A percentile compares a stretch with the other conserved stretches of the same genome.
Conservation (phyloP, 2,888 invertebrate genomes). For the Ellobium chinense region DNA sequence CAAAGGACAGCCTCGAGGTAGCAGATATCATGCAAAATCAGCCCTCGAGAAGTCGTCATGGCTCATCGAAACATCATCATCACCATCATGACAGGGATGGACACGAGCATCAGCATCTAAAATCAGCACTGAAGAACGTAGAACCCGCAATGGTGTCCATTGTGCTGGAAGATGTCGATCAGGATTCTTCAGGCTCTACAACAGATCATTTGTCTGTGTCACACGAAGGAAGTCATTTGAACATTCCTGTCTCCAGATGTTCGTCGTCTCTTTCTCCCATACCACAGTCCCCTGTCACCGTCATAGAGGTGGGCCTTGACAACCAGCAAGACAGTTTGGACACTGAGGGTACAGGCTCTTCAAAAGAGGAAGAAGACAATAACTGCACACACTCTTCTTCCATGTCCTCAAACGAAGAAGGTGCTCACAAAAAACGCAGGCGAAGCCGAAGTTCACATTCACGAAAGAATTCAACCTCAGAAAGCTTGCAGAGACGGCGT, state of each 20-base stretch:
- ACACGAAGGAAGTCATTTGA: conserved; percentile 25
- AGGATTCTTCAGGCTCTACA: conserved; percentile 27
- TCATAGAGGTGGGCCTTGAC: conserved; percentile 74
- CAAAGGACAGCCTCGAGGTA: conserved; percentile 64
- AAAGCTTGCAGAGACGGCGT: background rate
- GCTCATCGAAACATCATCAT: background rate
- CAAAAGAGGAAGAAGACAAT: conserved; percentile 48
- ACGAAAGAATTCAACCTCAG: background rate
- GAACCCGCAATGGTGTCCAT: conserved; percentile 64
- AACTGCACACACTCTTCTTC: background rate
- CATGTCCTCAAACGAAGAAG: background rate
- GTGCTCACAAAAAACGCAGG: background rate
- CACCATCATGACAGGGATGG: background rate
- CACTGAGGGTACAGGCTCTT: conserved; percentile 54
- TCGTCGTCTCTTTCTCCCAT: conserved; percentile 57
- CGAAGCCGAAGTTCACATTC: background rate
- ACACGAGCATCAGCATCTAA: background rate
- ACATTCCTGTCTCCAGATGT: conserved; percentile 6
- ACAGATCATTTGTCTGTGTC: background rate
- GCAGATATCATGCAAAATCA: conserved; percentile 61
- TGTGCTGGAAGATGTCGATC: conserved; percentile 60
- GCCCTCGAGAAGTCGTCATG: background rate
- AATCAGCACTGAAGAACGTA: conserved; percentile 12
- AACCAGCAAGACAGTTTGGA: conserved; percentile 72
- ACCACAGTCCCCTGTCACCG: conserved; percentile 70